A percentile compares a stretch with the other conserved stretches of the same genome.
These are phyloP conservation scores for Pelusios castaneus DNA, from an alignment of 2,113 vertebrate genomes.

Conservation along the genomic window DNA sequence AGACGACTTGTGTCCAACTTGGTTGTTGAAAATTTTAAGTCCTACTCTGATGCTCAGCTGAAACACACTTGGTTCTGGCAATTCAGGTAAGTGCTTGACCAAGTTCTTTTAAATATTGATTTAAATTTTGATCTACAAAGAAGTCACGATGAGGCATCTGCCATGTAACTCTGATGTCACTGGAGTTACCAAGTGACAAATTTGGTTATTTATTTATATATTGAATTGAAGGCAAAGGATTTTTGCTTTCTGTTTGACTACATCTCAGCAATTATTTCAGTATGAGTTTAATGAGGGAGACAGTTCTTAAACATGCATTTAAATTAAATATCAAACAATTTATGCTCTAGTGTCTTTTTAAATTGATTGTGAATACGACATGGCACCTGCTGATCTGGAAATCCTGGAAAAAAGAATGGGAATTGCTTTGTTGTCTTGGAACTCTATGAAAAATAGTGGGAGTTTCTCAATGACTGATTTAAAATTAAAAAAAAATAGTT, in stretches of 20 bases:
- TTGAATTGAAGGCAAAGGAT: neutral
- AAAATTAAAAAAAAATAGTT: neutral
- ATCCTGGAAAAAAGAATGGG: neutral
- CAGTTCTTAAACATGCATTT: neutral
- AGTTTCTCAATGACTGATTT: neutral
- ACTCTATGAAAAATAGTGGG: neutral
- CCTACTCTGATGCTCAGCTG: neutral
- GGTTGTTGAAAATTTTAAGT: neutral
- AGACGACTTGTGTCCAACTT: accelerated
- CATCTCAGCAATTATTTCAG: no score
- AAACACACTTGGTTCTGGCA: neutral
- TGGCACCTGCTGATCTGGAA: neutral
- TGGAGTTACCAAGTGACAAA: neutral
- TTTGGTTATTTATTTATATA: neutral
- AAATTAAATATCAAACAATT: neutral
- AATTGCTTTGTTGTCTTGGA: neutral
- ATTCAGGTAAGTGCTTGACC: neutral
- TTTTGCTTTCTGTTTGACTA: neutral
- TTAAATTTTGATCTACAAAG: neutral
- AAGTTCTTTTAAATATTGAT: neutral
- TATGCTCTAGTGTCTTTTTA: neutral
- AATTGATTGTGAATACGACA: neutral
- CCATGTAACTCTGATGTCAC: accelerated
- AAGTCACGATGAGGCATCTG: no score
- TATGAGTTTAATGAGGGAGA: neutral